Conservation (phyloP, 2,113 vertebrate genomes). For the Muscicapa adusta region DNA sequence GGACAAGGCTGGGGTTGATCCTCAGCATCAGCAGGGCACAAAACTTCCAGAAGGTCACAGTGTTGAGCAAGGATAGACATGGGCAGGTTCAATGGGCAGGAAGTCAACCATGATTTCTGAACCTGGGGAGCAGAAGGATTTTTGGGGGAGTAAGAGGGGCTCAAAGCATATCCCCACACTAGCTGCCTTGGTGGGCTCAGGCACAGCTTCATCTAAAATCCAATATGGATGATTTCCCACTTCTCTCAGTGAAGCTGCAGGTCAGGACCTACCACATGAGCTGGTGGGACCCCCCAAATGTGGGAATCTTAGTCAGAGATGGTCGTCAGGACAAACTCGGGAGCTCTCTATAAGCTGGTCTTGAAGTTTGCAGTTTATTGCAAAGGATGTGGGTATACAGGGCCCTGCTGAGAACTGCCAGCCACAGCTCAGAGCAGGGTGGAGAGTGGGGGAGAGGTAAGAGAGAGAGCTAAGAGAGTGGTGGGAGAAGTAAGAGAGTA, state of each 20-base stretch:
- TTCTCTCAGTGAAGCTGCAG: background rate
- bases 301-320: too few species aligned
- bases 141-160: background rate
- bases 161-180: background rate
- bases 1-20: background rate
- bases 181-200: background rate
- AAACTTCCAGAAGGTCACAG: background rate
- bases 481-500: too few species aligned
- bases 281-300: background rate
- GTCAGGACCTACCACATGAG: background rate
- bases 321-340: too few species aligned
- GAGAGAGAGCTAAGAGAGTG: too few species aligned
- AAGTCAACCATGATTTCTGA: background rate
- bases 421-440: too few species aligned
- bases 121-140: background rate
- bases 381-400: too few species aligned
- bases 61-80: fast-evolving
- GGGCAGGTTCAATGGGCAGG: background rate
- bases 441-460: too few species aligned
- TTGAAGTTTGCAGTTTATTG: too few species aligned
- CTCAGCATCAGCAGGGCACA: background rate
- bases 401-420: too few species aligned
- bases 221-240: background rate
- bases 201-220: background rate
- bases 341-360: too few species aligned